These are phyloP conservation scores for Gymnarchus niloticus DNA, from an alignment of 2,113 vertebrate species.

Conservation along the genomic window DNA sequence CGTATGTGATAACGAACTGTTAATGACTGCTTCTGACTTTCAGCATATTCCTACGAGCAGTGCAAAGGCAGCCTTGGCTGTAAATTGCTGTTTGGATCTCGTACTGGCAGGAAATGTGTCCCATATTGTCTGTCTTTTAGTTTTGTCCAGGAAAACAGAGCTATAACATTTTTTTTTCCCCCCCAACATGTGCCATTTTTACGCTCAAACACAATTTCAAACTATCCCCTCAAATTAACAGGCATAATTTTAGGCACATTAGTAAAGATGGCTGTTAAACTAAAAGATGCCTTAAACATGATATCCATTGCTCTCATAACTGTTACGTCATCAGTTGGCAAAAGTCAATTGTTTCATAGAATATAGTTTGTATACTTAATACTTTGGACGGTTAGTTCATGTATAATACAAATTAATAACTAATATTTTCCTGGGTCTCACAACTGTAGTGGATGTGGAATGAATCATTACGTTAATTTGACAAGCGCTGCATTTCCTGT, in stretches of 20 bases:
- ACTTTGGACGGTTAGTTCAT: background rate
- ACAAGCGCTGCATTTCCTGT: background rate
- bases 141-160: background rate
- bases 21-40: background rate
- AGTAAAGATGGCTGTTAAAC: background rate
- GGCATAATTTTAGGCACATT: background rate
- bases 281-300: background rate
- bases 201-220: background rate
- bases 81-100: background rate
- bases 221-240: background rate
- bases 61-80: background rate
- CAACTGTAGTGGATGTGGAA: background rate
- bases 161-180: background rate
- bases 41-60: background rate
- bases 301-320: background rate
- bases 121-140: background rate
- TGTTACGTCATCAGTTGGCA: background rate
- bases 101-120: background rate
- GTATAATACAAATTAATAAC: background rate
- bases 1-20: background rate
- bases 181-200: background rate
- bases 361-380: background rate
- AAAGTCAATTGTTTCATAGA: background rate
- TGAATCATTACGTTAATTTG: background rate
- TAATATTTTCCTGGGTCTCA: background rate